phyloP scores from a whole-genome alignment of 2,888 invertebrate species.

The Eupithecia dodoneata region DNA sequence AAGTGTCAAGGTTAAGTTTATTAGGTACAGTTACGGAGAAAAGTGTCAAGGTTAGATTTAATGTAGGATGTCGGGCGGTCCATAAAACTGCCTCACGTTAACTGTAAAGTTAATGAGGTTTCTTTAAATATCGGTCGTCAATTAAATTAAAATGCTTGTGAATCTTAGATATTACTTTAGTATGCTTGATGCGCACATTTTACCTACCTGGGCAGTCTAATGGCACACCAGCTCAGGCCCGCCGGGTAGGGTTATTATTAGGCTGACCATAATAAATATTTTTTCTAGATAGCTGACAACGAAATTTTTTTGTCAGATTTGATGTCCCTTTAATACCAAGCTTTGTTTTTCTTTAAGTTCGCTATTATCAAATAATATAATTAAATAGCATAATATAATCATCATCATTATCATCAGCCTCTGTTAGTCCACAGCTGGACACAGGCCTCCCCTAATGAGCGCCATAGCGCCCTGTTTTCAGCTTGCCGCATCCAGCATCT shows the following conservation, averaged over 20 bases:
- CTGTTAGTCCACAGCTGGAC: too few relatives aligned
- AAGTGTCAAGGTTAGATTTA: conserved; percentile 8
- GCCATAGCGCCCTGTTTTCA: too few relatives aligned
- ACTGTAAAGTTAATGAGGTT: not conserved
- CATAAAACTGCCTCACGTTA: not conserved
- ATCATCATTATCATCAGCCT: too few relatives aligned
- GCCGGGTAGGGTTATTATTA: too few relatives aligned
- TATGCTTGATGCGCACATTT: not conserved
- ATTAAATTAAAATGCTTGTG: not conserved
- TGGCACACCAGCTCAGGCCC: not conserved
- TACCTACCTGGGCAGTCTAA: not conserved
- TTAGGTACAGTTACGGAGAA: not conserved
- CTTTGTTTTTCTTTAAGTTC: not conserved
- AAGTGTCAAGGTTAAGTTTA: conserved; percentile 15
- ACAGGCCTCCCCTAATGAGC: too few relatives aligned
- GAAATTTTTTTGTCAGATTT: not conserved
- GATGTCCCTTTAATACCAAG: not conserved
- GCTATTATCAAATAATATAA: too few relatives aligned
- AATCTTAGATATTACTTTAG: not conserved
- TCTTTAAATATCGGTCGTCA: not conserved
- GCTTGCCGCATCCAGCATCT: too few relatives aligned
- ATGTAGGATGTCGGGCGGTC: not conserved
- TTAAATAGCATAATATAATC: too few relatives aligned
- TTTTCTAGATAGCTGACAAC: too few relatives aligned
- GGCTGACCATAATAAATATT: too few relatives aligned